Base-by-base conservation (phyloP, 2,888 invertebrate species). In the Andrena bicolor region DNA sequence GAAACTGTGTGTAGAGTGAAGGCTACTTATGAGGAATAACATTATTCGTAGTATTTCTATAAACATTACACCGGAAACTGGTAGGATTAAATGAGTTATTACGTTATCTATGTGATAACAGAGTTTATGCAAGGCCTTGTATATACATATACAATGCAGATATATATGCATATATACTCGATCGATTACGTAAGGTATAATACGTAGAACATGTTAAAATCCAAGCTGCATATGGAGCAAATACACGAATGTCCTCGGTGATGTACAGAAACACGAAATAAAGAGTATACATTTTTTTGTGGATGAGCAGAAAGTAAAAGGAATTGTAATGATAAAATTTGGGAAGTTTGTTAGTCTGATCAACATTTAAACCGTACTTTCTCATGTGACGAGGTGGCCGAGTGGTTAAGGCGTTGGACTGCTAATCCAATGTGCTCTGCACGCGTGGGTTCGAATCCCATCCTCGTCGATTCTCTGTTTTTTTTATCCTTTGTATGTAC, bases 371-470 rank as follows among this genome's bases (percentile, higher is more conserved):
- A 48, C 13, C 16, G 5, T 23, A 30, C 10, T n/a, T 35, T 66
- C 66, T 63, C 77, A 83, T 66, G 60, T 76, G 93, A 93, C 93
- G 93, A 93, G 93, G 93, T 93, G 93, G 93, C 93, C 94, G 94
- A 94, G 94, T 94, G 94, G 94, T 94, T 94, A 94, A 94, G 94
- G 94, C 94, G 94, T 94, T 94, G 94, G 94, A 94, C 94, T 94
- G 94, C 94, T 94, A 94, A 94, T 94, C 94, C 94, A 94, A 94
- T 94, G 94, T 94, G 94, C 94, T 93, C 94, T 94, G 94, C 94
- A 94, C 94, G 94, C 94, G 94, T 94, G 94, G 94, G 94, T 94
- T 94, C 93, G 93, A 94, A 94, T 94, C 93, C 93, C 93, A 93
- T 93, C 93, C 93, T 93, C 93, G 93, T 93, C 93, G 93, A 83